These are phyloP conservation scores for Triplophysa rosa DNA, from an alignment of 2,113 vertebrate species.

Conservation along the genomic window DNA sequence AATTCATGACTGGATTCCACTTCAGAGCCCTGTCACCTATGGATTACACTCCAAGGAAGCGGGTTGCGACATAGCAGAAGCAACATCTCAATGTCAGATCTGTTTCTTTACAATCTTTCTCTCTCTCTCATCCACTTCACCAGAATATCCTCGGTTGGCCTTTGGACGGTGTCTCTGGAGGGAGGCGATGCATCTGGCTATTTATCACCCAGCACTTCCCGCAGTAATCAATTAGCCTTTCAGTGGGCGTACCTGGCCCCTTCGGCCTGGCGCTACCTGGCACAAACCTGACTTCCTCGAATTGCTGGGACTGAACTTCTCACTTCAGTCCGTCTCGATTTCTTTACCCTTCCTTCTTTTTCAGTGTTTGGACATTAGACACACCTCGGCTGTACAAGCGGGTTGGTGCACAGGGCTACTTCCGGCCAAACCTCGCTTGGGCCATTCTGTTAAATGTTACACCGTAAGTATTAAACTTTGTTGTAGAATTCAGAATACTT, in stretches of 20 bases:
- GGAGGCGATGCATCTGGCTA: conserved; percentile 58
- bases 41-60: conserved; percentile 34
- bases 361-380: conserved; percentile 32
- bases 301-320: conserved; percentile 29
- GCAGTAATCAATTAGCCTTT: conserved; percentile 66
- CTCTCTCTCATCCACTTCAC: conserved; percentile 41
- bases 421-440: too few species aligned
- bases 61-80: conserved; percentile 46
- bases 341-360: conserved; percentile 32
- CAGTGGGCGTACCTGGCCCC: conserved; percentile 59
- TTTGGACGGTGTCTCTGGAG: conserved; percentile 51
- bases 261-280: conserved; percentile 59
- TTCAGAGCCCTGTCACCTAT: conserved; percentile 26
- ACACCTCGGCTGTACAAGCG: conserved; percentile 15
- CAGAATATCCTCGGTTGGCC: conserved; percentile 60
- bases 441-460: too few species aligned
- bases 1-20: conserved; percentile 40
- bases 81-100: conserved; percentile 54
- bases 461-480: too few species aligned
- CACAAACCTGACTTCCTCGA: conserved; percentile 52
- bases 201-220: conserved; percentile 63
- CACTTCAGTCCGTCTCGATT: neutral
- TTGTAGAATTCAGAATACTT: too few species aligned
- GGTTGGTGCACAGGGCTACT: too few species aligned
- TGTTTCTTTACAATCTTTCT: conserved; percentile 18